Evolutionary conservation across 2,113 vertebrate species (phyloP).

Genomic region (Dasyurus viverrinus): DNA sequence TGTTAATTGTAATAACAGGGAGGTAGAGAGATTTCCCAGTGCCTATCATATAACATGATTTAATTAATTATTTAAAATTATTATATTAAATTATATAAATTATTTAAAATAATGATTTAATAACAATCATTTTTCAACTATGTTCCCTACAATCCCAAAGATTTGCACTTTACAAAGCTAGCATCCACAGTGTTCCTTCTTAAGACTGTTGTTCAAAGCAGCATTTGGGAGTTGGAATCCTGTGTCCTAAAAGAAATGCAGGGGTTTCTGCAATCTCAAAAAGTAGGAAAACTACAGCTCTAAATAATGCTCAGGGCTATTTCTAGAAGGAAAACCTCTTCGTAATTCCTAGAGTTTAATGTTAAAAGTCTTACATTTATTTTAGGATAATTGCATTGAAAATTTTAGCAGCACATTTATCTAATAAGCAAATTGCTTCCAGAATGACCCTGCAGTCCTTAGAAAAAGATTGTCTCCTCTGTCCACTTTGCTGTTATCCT

Average conservation of each 20-base stretch:
- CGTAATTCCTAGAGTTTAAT: background rate
- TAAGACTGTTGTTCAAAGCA: background rate
- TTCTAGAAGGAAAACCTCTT: background rate
- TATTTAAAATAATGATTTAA: too few relatives aligned
- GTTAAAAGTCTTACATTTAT: background rate
- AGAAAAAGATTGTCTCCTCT: constrained; percentile 45
- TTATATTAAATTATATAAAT: too few relatives aligned
- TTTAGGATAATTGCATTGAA: background rate
- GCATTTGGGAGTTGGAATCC: background rate
- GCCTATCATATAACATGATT: background rate
- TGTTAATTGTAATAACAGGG: too few relatives aligned
- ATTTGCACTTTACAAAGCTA: background rate
- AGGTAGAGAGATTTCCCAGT: background rate
- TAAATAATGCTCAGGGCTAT: background rate
- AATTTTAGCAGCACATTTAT: background rate
- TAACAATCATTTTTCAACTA: background rate
- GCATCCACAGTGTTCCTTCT: background rate
- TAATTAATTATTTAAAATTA: too few relatives aligned
- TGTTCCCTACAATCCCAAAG: too few relatives aligned
- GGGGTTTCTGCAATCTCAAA: background rate
- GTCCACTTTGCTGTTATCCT: constrained; percentile 12
- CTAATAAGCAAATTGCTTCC: too few relatives aligned
- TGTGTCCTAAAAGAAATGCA: background rate
- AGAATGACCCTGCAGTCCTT: background rate
- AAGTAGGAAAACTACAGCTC: background rate